phyloP scores from a whole-genome alignment of 2,888 invertebrate species.

The Nemurella pictetii region DNA sequence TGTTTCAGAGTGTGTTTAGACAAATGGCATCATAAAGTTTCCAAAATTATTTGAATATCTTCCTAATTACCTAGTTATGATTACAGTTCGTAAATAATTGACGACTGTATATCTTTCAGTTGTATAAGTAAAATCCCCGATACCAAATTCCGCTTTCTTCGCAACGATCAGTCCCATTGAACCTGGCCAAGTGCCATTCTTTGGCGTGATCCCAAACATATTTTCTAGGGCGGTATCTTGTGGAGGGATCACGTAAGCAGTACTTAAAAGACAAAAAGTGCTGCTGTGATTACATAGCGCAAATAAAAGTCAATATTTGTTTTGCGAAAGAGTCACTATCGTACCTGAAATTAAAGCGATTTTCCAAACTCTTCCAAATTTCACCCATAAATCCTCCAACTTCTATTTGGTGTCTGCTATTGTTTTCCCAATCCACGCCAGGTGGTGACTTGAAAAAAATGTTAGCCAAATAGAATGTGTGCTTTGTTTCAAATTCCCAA shows the following conservation, averaged over 20 bases:
- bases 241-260: too few relatives aligned
- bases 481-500: not conserved
- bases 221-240: too few relatives aligned
- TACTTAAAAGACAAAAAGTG: too few relatives aligned
- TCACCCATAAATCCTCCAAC: not conserved
- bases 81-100: conserved; percentile 49
- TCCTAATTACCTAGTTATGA: conserved; percentile 30
- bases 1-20: not conserved
- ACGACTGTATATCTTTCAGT: conserved; percentile 47
- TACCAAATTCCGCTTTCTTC: conserved; percentile 48
- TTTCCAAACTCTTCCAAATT: not conserved
- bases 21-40: not conserved
- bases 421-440: too few relatives aligned
- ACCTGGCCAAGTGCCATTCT: conserved; percentile 50
- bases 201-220: conserved; percentile 46
- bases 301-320: too few relatives aligned
- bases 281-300: too few relatives aligned
- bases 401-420: too few relatives aligned
- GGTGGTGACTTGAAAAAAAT: not conserved
- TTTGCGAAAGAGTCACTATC: not conserved
- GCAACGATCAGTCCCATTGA: conserved; percentile 46
- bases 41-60: too few relatives aligned
- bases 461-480: too few relatives aligned
- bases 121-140: conserved; percentile 50
- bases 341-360: not conserved